These are phyloP conservation scores for Prunella fulvescens DNA, from an alignment of 2,113 vertebrate genomes.

Conservation along the genomic window DNA sequence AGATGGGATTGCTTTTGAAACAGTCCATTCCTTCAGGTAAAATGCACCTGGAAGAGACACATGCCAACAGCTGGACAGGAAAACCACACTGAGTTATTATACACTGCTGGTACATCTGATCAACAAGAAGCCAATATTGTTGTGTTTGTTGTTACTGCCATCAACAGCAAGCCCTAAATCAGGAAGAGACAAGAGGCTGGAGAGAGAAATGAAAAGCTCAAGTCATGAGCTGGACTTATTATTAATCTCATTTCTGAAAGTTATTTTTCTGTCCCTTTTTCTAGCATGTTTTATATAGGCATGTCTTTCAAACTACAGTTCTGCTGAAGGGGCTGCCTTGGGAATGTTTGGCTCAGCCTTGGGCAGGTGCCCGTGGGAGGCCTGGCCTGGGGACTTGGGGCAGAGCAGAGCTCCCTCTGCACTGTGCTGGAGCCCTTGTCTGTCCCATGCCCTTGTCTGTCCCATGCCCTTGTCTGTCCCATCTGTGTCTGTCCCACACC, in stretches of 20 bases:
- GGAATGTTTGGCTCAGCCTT: neutral
- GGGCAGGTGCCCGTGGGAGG: neutral
- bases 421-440: accelerated
- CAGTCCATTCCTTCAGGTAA: neutral
- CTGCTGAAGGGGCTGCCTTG: neutral
- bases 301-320: neutral
- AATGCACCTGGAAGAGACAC: neutral
- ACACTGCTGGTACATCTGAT: neutral
- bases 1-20: conserved; percentile 44
- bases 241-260: neutral
- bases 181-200: neutral
- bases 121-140: neutral
- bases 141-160: neutral
- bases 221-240: neutral
- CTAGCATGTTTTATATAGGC: neutral
- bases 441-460: neutral
- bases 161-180: neutral
- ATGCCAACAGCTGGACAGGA: neutral
- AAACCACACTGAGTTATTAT: neutral
- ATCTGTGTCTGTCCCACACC: accelerated
- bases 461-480: neutral
- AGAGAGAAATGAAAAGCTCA: neutral
- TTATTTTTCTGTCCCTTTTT: neutral
- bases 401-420: neutral
- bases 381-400: accelerated